Conservation (phyloP, 2,888 invertebrate genomes). For the Meghimatium bilineatum region DNA sequence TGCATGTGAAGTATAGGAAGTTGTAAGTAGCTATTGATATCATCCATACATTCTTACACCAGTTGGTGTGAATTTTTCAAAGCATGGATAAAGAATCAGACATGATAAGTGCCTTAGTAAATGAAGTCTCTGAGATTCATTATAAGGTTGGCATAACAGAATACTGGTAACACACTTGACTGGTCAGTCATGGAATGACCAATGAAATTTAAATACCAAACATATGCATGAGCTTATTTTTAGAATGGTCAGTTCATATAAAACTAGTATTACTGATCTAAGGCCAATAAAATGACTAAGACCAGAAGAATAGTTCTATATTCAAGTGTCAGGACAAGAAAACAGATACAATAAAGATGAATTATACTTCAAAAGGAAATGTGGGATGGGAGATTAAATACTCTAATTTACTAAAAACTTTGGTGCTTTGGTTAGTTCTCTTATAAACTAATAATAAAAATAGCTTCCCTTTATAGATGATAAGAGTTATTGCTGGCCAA, state of each 20-base stretch:
- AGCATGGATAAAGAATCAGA: no score
- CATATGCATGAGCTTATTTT: conserved; percentile 21
- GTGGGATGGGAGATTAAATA: neutral
- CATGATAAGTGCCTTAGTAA: no score
- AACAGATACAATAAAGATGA: neutral
- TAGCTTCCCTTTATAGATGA: neutral
- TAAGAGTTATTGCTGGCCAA: neutral
- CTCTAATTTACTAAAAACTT: neutral
- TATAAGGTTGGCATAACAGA: no score
- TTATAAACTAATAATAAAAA: neutral
- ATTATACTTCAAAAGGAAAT: neutral
- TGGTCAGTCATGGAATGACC: neutral
- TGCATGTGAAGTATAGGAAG: no score
- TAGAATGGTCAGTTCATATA: conserved; percentile 33
- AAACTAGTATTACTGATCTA: conserved; percentile 33
- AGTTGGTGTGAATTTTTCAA: no score
- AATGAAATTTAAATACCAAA: neutral
- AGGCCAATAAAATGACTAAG: conserved; percentile 22
- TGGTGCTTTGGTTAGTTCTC: neutral
- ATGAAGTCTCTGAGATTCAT: no score
- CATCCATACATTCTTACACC: no score
- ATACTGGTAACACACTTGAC: conserved; percentile 3
- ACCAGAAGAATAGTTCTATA: conserved; percentile 27
- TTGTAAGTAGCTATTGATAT: no score
- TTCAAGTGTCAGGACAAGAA: conserved; percentile 1